phyloP scores from a whole-genome alignment of 2,113 vertebrate genomes.

The Baryphthengus martii region DNA sequence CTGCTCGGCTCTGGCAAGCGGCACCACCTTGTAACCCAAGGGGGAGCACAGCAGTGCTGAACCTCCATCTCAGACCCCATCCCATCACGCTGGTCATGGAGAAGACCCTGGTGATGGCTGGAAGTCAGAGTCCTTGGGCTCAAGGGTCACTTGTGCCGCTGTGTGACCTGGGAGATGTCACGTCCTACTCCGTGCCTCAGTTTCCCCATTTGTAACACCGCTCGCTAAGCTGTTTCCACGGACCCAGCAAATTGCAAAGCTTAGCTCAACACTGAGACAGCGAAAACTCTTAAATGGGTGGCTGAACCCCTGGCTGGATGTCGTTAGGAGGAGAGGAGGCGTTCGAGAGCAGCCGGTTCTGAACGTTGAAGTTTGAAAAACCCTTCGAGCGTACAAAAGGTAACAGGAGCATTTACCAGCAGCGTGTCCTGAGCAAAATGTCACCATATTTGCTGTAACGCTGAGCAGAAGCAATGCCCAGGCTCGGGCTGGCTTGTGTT shows the following conservation, averaged over 20 bases:
- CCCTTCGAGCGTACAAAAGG: not conserved
- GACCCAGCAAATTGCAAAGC: not conserved
- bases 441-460: fast-evolving
- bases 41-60: not conserved
- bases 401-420: not conserved
- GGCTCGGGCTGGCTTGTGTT: not conserved
- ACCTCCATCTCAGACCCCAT: not conserved
- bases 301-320: fast-evolving
- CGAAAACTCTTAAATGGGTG: not conserved
- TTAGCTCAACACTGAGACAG: not conserved
- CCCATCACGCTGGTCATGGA: fast-evolving
- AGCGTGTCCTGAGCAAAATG: not conserved
- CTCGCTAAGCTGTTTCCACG: not conserved
- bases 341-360: not conserved
- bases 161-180: not conserved
- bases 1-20: fast-evolving
- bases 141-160: not conserved
- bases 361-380: not conserved
- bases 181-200: not conserved
- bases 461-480: not conserved
- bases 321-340: not conserved
- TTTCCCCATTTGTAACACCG: not conserved
- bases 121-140: not conserved
- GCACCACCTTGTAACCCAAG: not conserved
- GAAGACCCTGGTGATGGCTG: not conserved